phyloP scores from a whole-genome alignment of 2,888 invertebrate species.

The Deilephila elpenor region DNA sequence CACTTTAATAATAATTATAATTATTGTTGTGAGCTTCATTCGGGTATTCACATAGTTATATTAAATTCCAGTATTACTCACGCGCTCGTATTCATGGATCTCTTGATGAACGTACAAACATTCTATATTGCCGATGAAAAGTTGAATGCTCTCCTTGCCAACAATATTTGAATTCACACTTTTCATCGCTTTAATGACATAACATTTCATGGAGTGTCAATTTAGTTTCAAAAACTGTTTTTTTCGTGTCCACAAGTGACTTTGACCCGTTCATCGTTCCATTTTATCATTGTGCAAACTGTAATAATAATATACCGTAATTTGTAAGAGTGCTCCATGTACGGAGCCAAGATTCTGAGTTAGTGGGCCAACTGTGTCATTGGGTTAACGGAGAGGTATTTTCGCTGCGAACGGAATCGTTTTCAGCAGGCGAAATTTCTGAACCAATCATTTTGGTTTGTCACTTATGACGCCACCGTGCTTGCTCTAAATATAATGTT shows the following conservation, averaged over 20 bases:
- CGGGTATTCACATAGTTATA: background rate
- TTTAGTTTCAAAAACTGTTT: constrained; percentile 50
- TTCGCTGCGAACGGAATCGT: constrained; percentile 38
- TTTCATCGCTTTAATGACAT: constrained; percentile 57
- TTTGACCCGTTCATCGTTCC: constrained; percentile 75
- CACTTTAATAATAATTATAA: background rate
- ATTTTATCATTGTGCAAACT: constrained; percentile 68
- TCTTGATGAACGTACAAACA: background rate
- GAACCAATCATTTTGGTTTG: background rate
- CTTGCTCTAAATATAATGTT: background rate
- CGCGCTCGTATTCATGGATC: background rate
- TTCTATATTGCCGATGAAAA: background rate
- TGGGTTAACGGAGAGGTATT: constrained; percentile 75
- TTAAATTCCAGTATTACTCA: background rate
- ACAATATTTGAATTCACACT: constrained; percentile 40
- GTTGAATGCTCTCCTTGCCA: constrained; percentile 34
- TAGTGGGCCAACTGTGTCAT: constrained; percentile 77
- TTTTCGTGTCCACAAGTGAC: constrained; percentile 60
- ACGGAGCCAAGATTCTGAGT: constrained; percentile 62
- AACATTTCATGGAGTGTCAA: constrained; percentile 55
- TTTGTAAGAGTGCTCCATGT: constrained; percentile 66
- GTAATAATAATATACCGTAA: constrained; percentile 76
- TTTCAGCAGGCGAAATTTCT: constrained; percentile 25
- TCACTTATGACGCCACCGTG: constrained; percentile 3
- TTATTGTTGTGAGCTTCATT: background rate